Evolutionary conservation across 2,888 invertebrate genomes (phyloP).

Genomic region (Octodonta nipae): DNA sequence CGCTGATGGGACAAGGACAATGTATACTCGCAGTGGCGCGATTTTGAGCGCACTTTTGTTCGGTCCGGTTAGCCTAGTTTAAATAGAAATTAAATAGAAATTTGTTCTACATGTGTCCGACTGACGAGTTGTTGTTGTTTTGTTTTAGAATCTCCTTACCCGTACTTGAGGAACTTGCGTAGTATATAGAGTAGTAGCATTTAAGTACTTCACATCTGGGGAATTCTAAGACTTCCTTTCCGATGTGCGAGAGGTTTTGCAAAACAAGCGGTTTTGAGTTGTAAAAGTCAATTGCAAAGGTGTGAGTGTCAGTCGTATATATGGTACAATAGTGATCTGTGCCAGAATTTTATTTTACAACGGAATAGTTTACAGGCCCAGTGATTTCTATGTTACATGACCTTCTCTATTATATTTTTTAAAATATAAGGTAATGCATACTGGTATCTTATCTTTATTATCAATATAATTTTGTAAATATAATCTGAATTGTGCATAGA

Average conservation of each 20-base stretch:
- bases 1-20: slow-evolving; percentile 34
- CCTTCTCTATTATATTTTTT: slow-evolving; percentile 26
- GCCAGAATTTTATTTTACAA: slow-evolving; percentile 32
- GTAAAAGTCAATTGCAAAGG: too few relatives aligned
- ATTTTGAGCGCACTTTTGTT: slow-evolving; percentile 23
- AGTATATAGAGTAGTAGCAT: too few relatives aligned
- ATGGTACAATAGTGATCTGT: slow-evolving; percentile 26
- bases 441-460: slow-evolving; percentile 29
- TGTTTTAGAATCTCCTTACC: too few relatives aligned
- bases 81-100: slow-evolving; percentile 25
- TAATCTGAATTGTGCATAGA: slow-evolving; percentile 37
- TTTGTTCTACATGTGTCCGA: slow-evolving; percentile 25
- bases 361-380: slow-evolving; percentile 34
- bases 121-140: slow-evolving; percentile 16
- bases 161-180: too few relatives aligned
- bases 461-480: slow-evolving; percentile 39
- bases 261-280: too few relatives aligned
- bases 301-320: slow-evolving; percentile 26
- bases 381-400: slow-evolving; percentile 35
- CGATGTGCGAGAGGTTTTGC: too few relatives aligned
- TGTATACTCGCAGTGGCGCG: slow-evolving; percentile 24
- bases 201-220: too few relatives aligned
- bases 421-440: slow-evolving; percentile 24
- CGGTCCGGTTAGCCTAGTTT: slow-evolving; percentile 33
- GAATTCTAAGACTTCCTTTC: too few relatives aligned